phyloP scores from a whole-genome alignment of 2,113 vertebrate species.

The Phrynocephalus versicolor region DNA sequence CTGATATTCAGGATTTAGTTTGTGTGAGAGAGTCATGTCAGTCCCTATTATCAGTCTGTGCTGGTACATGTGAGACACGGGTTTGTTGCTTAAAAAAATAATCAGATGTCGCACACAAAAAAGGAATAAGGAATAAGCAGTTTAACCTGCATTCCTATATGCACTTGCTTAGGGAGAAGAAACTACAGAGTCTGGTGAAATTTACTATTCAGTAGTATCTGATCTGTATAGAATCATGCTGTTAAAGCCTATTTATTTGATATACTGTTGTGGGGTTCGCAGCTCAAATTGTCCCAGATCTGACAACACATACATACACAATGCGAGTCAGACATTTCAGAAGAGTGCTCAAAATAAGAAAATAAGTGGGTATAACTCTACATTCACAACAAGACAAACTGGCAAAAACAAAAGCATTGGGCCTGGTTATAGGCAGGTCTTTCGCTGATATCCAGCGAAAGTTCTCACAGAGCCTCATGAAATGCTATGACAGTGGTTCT shows the following conservation, averaged over 20 bases:
- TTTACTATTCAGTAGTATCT: too few relatives aligned
- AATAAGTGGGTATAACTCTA: background rate
- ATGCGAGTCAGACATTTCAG: background rate
- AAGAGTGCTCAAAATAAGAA: background rate
- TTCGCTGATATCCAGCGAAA: background rate
- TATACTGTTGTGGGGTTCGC: background rate
- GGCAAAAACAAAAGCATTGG: background rate
- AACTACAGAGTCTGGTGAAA: background rate
- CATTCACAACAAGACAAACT: background rate
- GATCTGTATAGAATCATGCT: background rate
- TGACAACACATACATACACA: background rate
- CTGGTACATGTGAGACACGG: background rate
- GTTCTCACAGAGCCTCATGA: too few relatives aligned
- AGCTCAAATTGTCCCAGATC: background rate
- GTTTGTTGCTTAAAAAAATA: background rate
- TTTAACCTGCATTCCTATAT: background rate
- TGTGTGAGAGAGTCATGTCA: background rate
- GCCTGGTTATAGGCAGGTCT: background rate
- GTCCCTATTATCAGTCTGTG: background rate
- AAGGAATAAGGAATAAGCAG: background rate
- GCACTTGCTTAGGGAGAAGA: background rate
- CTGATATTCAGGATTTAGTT: background rate
- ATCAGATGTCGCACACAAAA: background rate
- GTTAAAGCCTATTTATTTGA: background rate
- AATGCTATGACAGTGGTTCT: too few relatives aligned